Conservation (phyloP, 2,113 vertebrate species). For the Brachionichthys hirsutus region DNA sequence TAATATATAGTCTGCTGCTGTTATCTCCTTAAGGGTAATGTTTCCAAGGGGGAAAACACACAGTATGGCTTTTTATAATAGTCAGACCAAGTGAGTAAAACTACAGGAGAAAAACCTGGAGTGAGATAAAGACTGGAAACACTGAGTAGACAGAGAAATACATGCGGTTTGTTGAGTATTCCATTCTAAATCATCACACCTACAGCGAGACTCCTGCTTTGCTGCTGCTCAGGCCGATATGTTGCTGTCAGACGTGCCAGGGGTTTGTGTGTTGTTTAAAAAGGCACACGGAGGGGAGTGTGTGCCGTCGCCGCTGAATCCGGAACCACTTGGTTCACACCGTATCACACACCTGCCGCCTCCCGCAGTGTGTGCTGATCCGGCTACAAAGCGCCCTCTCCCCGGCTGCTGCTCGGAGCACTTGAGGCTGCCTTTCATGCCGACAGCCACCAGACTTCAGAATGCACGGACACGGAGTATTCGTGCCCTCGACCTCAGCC, state of each 20-base stretch:
- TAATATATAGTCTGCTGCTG: no score
- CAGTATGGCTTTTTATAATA: no score
- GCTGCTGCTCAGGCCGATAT: constrained; percentile 29
- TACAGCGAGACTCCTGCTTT: constrained; percentile 27
- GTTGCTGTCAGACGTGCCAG: constrained; percentile 53
- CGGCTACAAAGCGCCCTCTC: constrained; percentile 59
- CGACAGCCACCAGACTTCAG: constrained; percentile 48
- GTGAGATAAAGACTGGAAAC: no score
- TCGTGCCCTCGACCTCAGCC: constrained; percentile 23
- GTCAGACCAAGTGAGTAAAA: no score
- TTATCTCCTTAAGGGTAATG: no score
- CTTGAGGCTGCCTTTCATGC: constrained; percentile 43
- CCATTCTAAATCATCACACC: constrained; percentile 30
- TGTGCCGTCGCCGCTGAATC: constrained; percentile 56
- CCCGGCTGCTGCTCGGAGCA: constrained; percentile 37
- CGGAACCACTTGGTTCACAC: constrained; percentile 56
- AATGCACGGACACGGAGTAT: constrained; percentile 30
- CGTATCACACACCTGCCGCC: constrained; percentile 49
- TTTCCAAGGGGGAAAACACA: no score
- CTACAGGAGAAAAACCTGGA: no score
- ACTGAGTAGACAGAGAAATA: no score
- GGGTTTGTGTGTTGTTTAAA: constrained; percentile 41
- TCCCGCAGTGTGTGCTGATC: constrained; percentile 50
- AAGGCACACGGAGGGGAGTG: constrained; percentile 39
- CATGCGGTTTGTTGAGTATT: not conserved